Base-by-base conservation (phyloP, 1,140 invertebrate species). In the Xylocopa sonorina region DNA sequence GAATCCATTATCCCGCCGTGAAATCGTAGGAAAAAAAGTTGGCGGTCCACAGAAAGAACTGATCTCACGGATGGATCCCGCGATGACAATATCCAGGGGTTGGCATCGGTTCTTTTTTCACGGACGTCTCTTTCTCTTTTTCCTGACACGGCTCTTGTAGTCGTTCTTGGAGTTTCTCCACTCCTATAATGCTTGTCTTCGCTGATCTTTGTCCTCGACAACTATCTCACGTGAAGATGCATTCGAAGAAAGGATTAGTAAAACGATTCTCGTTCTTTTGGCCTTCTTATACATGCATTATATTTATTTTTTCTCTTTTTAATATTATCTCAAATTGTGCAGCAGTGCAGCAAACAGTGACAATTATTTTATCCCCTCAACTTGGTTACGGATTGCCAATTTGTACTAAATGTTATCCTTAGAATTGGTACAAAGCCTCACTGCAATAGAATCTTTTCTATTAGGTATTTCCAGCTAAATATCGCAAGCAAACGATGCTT, bases 61-160 rank as follows among this genome's bases (percentile, higher is more conserved):
- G 87, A 92, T 91, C 89, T 90, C 88, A 90, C 84, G 90, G 88
- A 89, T 80, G 87, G 85, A 90, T 91, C 88, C 87, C 38, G 84
- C 78, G 88, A 91, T 92, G 90, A 91, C 90, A 92, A 90, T 91
- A 90, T 90, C 89, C 89, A 89, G 87, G 90, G 91, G 90, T 89
- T 85, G 80, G 73, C 79, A 32, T 32, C 67, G 87, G 69, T 78
- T 78, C 75, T 69, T 68, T 85, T 78, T 73, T 84, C 50, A 84
- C 38, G 63, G 60, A 58, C 48, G 41, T 75, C 62, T 46, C 63
- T 77, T 50, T 14, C 41, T 32, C 43, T 57, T 80, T 75, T 80
- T 38, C 71, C 27, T 72, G 64, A 29, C 48, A 53, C 76, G 58
- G 32, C 9, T 34, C 41, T 67, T 48, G 46, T 18, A 21, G 7